A percentile compares a stretch with the other conserved stretches of the same genome.
Conservation (phyloP, 1,140 invertebrate species). For the Adoxophyes honmai region DNA sequence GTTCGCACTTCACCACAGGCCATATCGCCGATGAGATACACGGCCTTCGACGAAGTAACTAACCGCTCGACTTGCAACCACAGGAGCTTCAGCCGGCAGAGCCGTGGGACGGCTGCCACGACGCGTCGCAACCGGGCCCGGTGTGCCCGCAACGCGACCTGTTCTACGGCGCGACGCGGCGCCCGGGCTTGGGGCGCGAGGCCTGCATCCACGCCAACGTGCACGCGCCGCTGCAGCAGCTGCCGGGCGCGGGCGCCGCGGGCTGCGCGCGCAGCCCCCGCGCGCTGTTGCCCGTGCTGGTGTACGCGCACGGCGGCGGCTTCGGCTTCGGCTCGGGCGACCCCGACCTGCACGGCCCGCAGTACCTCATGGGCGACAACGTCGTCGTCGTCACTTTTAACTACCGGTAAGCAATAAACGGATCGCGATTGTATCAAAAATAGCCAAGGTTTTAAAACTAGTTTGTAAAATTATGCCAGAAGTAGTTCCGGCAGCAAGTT, state of each 20-base stretch:
- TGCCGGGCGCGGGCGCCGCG: constrained; percentile 18
- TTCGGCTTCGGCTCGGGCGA: constrained; percentile 80
- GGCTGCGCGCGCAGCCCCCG: not conserved
- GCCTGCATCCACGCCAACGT: constrained; percentile 58
- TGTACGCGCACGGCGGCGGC: constrained; percentile 88
- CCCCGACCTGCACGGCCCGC: constrained; percentile 78
- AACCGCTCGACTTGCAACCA: too few species aligned
- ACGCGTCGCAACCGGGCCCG: constrained; percentile 77
- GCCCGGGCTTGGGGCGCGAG: constrained; percentile 39
- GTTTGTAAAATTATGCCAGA: too few species aligned
- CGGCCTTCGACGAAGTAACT: too few species aligned
- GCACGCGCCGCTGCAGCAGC: constrained; percentile 42
- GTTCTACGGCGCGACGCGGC: constrained; percentile 40
- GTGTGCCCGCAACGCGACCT: constrained; percentile 70
- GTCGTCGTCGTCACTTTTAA: constrained; percentile 85
- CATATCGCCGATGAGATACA: too few species aligned
- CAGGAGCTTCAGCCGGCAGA: constrained; percentile 79
- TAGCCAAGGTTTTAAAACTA: too few species aligned
- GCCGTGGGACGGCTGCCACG: constrained; percentile 75
- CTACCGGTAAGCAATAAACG: constrained; percentile 71
- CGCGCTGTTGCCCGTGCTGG: constrained; percentile 77
- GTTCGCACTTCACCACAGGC: constrained; percentile 21
- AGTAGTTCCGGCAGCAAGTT: not conserved
- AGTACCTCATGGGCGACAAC: constrained; percentile 79
- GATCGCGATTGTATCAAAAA: too few species aligned